Base-by-base conservation (phyloP, 2,113 vertebrate species). In the Climacteris rufus region DNA sequence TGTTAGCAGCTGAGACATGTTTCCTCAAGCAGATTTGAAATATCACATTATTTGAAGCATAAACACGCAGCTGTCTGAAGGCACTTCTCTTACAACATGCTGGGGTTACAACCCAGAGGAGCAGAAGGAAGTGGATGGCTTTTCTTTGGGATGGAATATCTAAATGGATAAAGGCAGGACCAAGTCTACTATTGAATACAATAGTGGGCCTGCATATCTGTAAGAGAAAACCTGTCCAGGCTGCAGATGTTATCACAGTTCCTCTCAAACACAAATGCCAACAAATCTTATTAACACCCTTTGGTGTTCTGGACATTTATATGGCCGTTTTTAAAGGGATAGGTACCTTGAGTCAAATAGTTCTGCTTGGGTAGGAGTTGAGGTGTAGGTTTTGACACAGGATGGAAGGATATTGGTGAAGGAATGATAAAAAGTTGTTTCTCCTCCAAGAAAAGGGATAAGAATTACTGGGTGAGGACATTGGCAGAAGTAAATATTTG, bases 391-490 rank as follows among this genome's bases (percentile, higher is more conserved):
- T 65, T 59, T 65, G 53, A 60, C 19, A 19, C 8, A 20, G 47
- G 39, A 9, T 49, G 17, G 42, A 74, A 61, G 37, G 31, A 18
- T 49, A 37, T 25, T 21, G 27, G 19, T 33, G 52, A 22, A 71
- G 19, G 31, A 60, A 65, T 13, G 25, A 60, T 33, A 42, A 56
- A 23, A 45, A 50, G 27, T 30, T 54, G 15, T 45, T 83, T 59
- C 57, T 47, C 40, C 15, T 17, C 21, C 2, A 0, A 5, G 0
- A 5, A 31, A 57, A 91, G 49, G 3, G 15, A 21, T 60, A 13
- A 65, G 27, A 71, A 77, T 65, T 87, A 71, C 50, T 70, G 39
- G 22, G 28, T 53, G n/a, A 23, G 70, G 15, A 83, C 18, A 53
- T 40, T 23, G 47, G 25, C 57, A 71, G 52, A 65, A 92, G 44